Conservation (phyloP, 2,797 vertebrate genomes). For the Bradypodion ventrale region DNA sequence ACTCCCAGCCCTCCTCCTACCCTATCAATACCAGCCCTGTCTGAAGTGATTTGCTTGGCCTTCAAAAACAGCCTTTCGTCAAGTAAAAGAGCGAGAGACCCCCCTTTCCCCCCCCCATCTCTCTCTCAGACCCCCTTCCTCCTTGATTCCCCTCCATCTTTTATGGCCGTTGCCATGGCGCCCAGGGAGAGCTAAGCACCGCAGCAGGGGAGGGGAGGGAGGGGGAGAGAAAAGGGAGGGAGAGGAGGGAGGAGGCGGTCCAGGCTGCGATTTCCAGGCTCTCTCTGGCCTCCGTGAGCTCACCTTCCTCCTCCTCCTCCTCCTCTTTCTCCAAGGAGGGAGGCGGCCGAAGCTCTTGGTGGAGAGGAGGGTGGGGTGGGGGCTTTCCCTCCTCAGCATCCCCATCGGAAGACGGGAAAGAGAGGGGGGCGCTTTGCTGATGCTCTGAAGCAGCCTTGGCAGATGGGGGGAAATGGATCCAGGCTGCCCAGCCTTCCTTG, state of each 20-base stretch:
- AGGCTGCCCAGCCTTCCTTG: constrained; percentile 63
- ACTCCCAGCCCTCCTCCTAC: background rate
- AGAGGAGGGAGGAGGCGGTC: constrained; percentile 56
- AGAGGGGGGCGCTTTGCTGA: constrained; percentile 83
- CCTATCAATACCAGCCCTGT: background rate
- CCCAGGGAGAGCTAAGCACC: constrained; percentile 39
- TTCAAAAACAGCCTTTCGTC: constrained; percentile 16
- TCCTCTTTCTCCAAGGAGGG: constrained; percentile 62
- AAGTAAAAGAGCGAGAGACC: no score
- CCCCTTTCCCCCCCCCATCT: background rate
- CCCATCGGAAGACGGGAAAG: constrained; percentile 63
- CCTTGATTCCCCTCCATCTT: constrained; percentile 38
- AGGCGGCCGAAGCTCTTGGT: constrained; percentile 55
- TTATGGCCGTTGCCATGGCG: constrained; percentile 43
- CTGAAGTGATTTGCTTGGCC: constrained; percentile 8
- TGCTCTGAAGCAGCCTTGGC: constrained; percentile 62
- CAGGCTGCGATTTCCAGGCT: constrained; percentile 71
- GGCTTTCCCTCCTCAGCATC: constrained; percentile 74
- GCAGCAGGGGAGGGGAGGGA: constrained; percentile 51
- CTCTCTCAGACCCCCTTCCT: background rate
- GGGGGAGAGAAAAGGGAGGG: constrained; percentile 38
- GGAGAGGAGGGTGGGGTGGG: constrained; percentile 62
- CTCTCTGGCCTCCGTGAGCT: constrained; percentile 56
- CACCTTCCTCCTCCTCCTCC: constrained; percentile 54
- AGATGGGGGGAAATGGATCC: constrained; percentile 76